A percentile compares a stretch with the other conserved stretches of the same genome.
phyloP scores from a whole-genome alignment of 1,140 invertebrate genomes.

The Camponotus vicinus region DNA sequence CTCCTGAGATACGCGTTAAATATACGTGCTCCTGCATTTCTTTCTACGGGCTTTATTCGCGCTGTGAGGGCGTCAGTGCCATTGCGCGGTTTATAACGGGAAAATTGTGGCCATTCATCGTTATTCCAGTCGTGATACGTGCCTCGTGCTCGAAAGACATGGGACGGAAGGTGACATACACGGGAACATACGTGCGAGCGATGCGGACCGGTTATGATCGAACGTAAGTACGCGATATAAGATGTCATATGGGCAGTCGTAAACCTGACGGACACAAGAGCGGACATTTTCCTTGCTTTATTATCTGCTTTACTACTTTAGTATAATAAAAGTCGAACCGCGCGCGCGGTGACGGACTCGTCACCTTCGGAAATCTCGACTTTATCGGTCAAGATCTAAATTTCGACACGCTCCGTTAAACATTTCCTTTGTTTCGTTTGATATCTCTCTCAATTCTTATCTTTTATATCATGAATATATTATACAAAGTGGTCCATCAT shows the following conservation, averaged over 20 bases:
- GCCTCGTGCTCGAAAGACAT: constrained; percentile 51
- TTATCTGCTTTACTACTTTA: constrained; percentile 79
- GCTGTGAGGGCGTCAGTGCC: not conserved
- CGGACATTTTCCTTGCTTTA: constrained; percentile 73
- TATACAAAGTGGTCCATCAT: constrained; percentile 21
- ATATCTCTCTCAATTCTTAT: not conserved
- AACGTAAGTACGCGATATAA: constrained; percentile 78
- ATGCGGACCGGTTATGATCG: constrained; percentile 74
- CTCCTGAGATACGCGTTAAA: constrained; percentile 31
- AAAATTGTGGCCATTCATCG: constrained; percentile 31
- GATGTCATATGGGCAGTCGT: constrained; percentile 71
- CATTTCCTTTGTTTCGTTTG: constrained; percentile 42
- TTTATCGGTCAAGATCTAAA: constrained; percentile 63
- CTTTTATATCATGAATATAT: constrained; percentile 13
- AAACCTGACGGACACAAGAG: constrained; percentile 74
- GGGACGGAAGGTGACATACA: not conserved
- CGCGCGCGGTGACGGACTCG: constrained; percentile 67
- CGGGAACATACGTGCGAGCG: constrained; percentile 55
- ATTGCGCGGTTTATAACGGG: constrained; percentile 39
- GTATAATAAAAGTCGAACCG: constrained; percentile 76
- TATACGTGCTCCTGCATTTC: constrained; percentile 46
- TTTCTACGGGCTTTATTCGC: constrained; percentile 52
- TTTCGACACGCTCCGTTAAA: constrained; percentile 27
- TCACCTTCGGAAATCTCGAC: constrained; percentile 66
- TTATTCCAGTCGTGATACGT: constrained; percentile 28